These are phyloP conservation scores for Rotaria macrura DNA, from an alignment of 2,888 invertebrate genomes.

Conservation along the genomic window DNA sequence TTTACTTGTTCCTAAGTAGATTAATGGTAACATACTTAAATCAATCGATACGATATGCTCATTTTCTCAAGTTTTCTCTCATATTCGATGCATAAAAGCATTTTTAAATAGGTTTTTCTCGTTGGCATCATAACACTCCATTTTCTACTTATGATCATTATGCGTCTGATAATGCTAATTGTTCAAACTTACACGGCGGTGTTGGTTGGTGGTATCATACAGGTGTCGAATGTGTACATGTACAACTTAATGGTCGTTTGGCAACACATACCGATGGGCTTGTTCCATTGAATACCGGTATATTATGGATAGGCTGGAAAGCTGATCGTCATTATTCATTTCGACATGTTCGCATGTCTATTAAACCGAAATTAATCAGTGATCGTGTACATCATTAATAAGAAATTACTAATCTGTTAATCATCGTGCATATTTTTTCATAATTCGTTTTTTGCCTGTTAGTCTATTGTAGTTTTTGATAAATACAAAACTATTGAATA, in stretches of 20 bases:
- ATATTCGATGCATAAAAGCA: too few species aligned
- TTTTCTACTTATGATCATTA: slow-evolving; percentile 6
- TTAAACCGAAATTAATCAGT: background rate
- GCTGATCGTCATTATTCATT: background rate
- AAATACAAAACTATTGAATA: too few species aligned
- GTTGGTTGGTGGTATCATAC: background rate
- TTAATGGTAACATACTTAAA: too few species aligned
- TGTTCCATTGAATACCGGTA: background rate
- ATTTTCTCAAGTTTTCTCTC: too few species aligned
- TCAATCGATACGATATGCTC: too few species aligned
- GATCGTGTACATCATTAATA: background rate
- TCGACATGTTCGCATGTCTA: background rate
- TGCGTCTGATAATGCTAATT: background rate
- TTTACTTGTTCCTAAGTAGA: background rate
- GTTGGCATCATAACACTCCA: background rate
- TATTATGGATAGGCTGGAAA: background rate
- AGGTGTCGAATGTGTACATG: background rate
- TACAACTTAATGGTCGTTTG: background rate
- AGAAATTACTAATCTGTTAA: background rate
- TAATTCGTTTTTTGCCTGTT: background rate
- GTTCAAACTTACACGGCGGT: background rate
- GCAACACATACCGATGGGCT: background rate
- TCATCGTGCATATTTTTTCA: background rate
- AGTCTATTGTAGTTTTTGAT: background rate
- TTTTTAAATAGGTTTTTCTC: background rate